Evolutionary conservation across 2,797 vertebrate species (phyloP).

Genomic region (Carduelis carduelis): DNA sequence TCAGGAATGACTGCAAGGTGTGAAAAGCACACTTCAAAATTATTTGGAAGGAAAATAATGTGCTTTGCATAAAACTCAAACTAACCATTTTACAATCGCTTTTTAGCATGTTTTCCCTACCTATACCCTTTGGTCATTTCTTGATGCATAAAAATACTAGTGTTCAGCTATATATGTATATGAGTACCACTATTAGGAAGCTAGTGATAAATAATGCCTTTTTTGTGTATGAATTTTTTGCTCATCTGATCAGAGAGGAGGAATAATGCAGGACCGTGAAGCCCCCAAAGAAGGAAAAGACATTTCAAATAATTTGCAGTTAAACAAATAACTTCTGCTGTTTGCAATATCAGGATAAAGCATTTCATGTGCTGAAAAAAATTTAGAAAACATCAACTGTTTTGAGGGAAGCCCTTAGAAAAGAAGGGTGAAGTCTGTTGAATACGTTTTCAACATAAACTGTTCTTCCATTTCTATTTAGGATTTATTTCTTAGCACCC

Average conservation of each 20-base stretch:
- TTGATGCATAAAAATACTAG: not conserved
- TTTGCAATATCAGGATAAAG: not conserved
- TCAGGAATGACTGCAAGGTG: not conserved
- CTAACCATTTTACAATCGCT: not conserved
- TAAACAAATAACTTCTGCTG: not conserved
- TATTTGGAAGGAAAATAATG: not conserved
- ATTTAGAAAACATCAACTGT: not conserved
- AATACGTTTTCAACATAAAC: slow-evolving; percentile 10
- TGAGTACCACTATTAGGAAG: not conserved
- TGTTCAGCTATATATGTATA: not conserved
- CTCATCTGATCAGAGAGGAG: not conserved
- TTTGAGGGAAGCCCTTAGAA: slow-evolving; percentile 14
- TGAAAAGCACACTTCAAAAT: not conserved
- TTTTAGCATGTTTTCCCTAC: not conserved
- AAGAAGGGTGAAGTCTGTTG: not conserved
- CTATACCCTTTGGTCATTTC: not conserved
- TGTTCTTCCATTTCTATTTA: slow-evolving; percentile 11
- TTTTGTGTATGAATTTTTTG: not conserved
- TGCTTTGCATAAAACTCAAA: not conserved
- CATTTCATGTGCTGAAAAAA: not conserved
- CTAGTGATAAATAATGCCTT: not conserved
- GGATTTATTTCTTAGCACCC: slow-evolving; percentile 61
- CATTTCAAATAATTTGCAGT: not conserved
- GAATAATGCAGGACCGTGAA: not conserved
- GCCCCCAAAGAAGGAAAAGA: not conserved